phyloP scores from a whole-genome alignment of 2,888 invertebrate species.

The Aromia moschata region DNA sequence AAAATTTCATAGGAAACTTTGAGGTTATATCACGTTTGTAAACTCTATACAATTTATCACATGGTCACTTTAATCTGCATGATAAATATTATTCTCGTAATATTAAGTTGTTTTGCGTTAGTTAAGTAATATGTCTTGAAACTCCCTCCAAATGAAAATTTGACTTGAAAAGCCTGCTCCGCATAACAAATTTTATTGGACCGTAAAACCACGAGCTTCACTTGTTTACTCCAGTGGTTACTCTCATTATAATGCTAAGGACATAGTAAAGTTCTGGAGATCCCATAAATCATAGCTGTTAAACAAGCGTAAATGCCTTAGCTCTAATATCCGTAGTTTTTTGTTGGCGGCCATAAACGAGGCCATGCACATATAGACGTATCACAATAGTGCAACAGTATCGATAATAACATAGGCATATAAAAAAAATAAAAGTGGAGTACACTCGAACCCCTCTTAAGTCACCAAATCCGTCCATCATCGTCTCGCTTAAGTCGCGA shows the following conservation, averaged over 20 bases:
- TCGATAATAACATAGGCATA: not conserved
- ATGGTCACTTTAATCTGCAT: no score
- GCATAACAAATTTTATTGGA: not conserved
- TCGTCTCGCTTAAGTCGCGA: no score
- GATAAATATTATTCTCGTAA: no score
- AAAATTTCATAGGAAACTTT: no score
- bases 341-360: not conserved
- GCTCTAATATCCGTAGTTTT: not conserved
- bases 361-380: not conserved
- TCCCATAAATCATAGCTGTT: not conserved
- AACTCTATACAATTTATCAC: no score
- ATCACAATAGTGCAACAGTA: not conserved
- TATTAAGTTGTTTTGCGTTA: no score
- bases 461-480: no score
- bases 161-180: not conserved
- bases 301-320: not conserved
- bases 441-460: not conserved
- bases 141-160: no score
- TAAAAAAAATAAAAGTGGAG: not conserved
- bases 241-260: not conserved
- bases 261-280: not conserved
- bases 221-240: not conserved
- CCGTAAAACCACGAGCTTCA: constrained; percentile 1
- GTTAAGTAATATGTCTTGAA: no score
- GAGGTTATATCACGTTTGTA: no score